phyloP scores from a whole-genome alignment of 1,140 invertebrate genomes.

The Agrypnia vestita region DNA sequence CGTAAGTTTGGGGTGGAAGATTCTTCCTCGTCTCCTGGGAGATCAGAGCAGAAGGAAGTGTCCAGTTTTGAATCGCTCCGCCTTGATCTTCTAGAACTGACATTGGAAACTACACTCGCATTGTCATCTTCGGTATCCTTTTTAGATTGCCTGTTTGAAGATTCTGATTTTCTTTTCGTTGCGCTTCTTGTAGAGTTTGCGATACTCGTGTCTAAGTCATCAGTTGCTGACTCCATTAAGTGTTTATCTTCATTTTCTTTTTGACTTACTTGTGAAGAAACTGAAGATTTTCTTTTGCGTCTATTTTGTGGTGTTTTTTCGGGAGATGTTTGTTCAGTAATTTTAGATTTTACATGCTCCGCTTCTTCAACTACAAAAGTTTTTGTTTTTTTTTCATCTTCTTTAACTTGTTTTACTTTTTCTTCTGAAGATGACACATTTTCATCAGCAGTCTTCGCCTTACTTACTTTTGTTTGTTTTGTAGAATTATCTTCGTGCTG shows the following conservation, averaged over 20 bases:
- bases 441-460: background rate
- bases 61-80: constrained; percentile 46
- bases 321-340: background rate
- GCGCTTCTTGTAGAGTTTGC: constrained; percentile 45
- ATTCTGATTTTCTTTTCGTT: constrained; percentile 31
- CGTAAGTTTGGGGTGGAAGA: constrained; percentile 58
- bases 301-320: constrained; percentile 22
- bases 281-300: constrained; percentile 31
- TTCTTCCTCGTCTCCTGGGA: constrained; percentile 61
- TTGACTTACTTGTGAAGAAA: constrained; percentile 3
- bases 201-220: constrained; percentile 42
- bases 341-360: background rate
- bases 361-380: background rate
- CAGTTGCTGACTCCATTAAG: background rate
- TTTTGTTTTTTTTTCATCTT: constrained; percentile 6
- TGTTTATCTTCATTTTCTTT: background rate
- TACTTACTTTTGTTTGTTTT: background rate
- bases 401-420: background rate
- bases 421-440: background rate
- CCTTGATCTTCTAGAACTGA: constrained; percentile 41
- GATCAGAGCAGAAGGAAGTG: constrained; percentile 47
- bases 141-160: background rate
- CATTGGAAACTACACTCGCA: constrained; percentile 47
- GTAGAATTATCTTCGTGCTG: background rate
- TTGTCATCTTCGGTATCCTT: constrained; percentile 26